Percentiles rank a stretch among this genome's conserved stretches.
phyloP scores from a whole-genome alignment of 1,140 invertebrate genomes.

The Pogonognathellus flavescens region DNA sequence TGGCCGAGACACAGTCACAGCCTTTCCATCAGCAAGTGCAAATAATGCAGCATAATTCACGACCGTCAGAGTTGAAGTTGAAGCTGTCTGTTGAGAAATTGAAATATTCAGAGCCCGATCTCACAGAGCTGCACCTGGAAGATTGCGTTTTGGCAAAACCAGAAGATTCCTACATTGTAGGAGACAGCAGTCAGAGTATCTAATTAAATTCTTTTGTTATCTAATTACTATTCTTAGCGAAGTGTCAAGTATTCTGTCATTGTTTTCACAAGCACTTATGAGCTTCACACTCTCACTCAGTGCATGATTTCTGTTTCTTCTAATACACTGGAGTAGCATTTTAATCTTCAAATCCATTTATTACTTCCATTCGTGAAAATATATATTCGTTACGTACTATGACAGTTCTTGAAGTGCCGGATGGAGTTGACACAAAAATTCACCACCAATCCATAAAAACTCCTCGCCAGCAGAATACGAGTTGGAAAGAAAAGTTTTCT shows the following conservation, averaged over 20 bases:
- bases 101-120: slow-evolving; percentile 19
- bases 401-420: slow-evolving; percentile 13
- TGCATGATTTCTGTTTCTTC: neutral
- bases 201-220: neutral
- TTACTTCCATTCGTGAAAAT: neutral
- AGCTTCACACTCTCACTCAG: neutral
- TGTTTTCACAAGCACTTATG: neutral
- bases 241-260: neutral
- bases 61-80: slow-evolving; percentile 15
- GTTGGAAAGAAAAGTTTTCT: neutral
- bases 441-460: neutral
- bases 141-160: slow-evolving; percentile 10
- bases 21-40: too few species aligned
- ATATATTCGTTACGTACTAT: neutral
- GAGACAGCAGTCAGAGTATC: slow-evolving; percentile 37
- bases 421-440: neutral
- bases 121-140: slow-evolving; percentile 24
- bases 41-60: neutral
- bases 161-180: slow-evolving; percentile 46
- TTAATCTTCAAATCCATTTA: neutral
- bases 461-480: neutral
- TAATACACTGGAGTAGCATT: neutral
- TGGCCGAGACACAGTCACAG: too few species aligned
- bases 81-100: neutral
- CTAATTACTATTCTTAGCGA: neutral